Percentiles rank a stretch among this genome's conserved stretches.
Evolutionary conservation across 2,113 vertebrate genomes (phyloP).

Genomic region (Pithys albifrons): DNA sequence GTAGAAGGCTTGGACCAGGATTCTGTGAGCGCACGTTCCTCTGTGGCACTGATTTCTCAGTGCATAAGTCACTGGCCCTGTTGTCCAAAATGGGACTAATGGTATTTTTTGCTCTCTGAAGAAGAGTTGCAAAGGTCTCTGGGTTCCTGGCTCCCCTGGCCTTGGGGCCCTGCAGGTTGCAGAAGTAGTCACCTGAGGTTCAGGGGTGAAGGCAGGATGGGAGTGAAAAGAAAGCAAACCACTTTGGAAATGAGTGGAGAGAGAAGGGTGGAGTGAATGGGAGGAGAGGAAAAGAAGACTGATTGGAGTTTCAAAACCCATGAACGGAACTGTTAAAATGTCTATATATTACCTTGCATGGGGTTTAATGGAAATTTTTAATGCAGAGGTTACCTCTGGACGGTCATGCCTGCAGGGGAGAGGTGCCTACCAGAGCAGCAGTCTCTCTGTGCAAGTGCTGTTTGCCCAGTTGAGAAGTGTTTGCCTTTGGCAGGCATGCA

Average conservation of each 20-base stretch:
- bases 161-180: neutral
- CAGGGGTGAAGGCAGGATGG: neutral
- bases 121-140: neutral
- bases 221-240: neutral
- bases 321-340: neutral
- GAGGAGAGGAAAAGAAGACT: neutral
- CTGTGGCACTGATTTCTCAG: neutral
- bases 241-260: neutral
- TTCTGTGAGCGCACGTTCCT: accelerated
- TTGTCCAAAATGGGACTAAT: neutral
- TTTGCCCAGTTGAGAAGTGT: neutral
- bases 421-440: neutral
- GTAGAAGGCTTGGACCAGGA: neutral
- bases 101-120: neutral
- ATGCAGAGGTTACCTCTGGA: neutral
- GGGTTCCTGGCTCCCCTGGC: accelerated
- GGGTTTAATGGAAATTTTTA: neutral
- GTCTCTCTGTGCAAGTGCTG: neutral
- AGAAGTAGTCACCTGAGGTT: neutral
- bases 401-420: neutral
- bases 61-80: accelerated
- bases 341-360: neutral
- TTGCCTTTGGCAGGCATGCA: neutral
- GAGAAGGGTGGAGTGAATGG: neutral
- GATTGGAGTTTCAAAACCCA: neutral